A percentile compares a stretch with the other conserved stretches of the same genome.
These are phyloP conservation scores for Galeopterus variegatus DNA, from an alignment of 2,113 vertebrate species.

Conservation along the genomic window DNA sequence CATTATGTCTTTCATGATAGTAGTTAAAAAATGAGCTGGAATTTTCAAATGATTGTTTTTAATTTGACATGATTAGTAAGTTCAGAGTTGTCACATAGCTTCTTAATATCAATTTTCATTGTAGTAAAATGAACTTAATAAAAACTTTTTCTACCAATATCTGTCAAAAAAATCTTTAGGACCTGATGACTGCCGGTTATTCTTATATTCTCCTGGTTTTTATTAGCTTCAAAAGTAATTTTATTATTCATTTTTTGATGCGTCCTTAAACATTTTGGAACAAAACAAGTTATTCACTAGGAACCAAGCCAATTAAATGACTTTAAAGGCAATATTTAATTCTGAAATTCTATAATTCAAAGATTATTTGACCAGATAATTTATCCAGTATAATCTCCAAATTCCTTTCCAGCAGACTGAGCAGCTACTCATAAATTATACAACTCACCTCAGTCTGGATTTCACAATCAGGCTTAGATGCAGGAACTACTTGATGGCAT, in stretches of 20 bases:
- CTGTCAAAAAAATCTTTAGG: neutral
- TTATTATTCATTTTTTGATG: neutral
- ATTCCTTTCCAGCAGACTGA: neutral
- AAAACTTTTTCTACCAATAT: neutral
- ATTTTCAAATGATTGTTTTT: slow-evolving; percentile 52
- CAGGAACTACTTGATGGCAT: neutral
- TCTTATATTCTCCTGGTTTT: neutral
- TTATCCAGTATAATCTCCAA: neutral
- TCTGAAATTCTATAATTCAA: slow-evolving; percentile 10
- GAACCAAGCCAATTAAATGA: neutral
- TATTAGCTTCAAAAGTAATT: slow-evolving; percentile 20
- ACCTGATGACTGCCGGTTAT: neutral
- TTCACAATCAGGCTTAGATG: neutral
- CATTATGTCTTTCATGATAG: neutral
- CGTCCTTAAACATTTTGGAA: neutral
- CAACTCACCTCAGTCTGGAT: neutral
- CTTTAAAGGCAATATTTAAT: neutral
- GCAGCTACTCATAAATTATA: neutral
- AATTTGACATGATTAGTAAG: neutral
- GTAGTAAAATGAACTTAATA: neutral
- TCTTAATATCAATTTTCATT: neutral
- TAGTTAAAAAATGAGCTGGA: slow-evolving; percentile 17
- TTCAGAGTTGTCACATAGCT: neutral
- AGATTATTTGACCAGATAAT: neutral
- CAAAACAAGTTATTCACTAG: neutral